Percentiles rank a stretch among this genome's conserved stretches.
phyloP scores from a whole-genome alignment of 2,113 vertebrate genomes.

The Aspiorhynchus laticeps region DNA sequence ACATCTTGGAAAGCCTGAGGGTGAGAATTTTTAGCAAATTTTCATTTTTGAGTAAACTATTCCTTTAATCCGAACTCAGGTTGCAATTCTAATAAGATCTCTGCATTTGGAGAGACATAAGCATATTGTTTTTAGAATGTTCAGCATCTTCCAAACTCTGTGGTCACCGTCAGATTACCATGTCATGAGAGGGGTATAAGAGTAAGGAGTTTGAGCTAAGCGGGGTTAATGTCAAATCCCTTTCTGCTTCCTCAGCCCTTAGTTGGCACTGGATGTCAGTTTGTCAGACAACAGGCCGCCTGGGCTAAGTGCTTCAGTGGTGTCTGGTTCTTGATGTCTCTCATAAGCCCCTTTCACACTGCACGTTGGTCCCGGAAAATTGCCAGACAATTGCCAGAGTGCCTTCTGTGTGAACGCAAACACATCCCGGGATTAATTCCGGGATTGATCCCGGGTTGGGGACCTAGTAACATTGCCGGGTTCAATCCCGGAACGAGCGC shows the following conservation, averaged over 20 bases:
- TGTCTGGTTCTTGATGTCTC: conserved; percentile 7
- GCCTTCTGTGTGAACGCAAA: too few relatives aligned
- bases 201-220: conserved; percentile 52
- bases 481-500: too few relatives aligned
- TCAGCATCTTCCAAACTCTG: conserved; percentile 35
- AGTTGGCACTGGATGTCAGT: conserved; percentile 22
- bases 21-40: too few relatives aligned
- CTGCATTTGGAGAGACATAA: conserved; percentile 19
- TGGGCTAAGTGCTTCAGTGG: background rate
- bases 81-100: background rate
- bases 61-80: background rate
- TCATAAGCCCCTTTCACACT: too few relatives aligned
- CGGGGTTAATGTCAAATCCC: conserved; percentile 50
- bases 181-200: conserved; percentile 41
- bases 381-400: too few relatives aligned
- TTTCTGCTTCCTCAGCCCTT: conserved; percentile 47
- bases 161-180: conserved; percentile 30
- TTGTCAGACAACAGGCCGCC: conserved; percentile 28
- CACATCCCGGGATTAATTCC: too few relatives aligned
- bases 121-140: background rate
- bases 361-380: too few relatives aligned
- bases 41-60: background rate
- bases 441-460: too few relatives aligned
- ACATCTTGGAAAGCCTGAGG: background rate
- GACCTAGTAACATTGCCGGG: too few relatives aligned